Conservation (phyloP, 2,888 invertebrate genomes). For the Apantesis nais region DNA sequence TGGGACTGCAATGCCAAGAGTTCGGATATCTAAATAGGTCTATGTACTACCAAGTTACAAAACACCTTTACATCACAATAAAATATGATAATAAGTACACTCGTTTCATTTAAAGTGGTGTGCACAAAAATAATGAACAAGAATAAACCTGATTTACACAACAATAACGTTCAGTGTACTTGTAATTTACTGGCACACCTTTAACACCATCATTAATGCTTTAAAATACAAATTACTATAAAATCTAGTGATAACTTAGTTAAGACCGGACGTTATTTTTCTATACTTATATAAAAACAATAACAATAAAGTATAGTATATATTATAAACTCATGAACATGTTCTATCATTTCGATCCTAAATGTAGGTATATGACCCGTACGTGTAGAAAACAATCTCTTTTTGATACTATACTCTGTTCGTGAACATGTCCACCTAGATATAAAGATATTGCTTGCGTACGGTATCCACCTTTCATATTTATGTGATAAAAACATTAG, state of each 20-base stretch:
- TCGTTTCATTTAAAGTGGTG: background rate
- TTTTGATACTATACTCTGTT: conserved; percentile 39
- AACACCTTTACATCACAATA: background rate
- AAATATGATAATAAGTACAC: background rate
- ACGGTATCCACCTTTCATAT: conserved; percentile 47
- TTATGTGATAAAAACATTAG: conserved; percentile 53
- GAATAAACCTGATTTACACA: background rate
- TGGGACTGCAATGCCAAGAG: no score
- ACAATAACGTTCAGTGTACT: background rate
- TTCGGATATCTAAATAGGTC: background rate
- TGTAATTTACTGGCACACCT: no score
- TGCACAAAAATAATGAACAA: background rate
- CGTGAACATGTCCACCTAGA: conserved; percentile 41
- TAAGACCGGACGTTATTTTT: no score
- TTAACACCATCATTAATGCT: no score
- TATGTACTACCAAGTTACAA: background rate
- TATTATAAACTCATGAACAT: conserved; percentile 39
- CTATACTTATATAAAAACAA: no score
- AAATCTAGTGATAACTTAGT: no score
- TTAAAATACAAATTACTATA: no score
- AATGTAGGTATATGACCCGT: conserved; percentile 26
- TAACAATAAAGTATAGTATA: conserved; percentile 15
- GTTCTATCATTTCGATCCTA: conserved; percentile 27
- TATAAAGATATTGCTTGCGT: conserved; percentile 47
- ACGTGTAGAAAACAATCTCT: conserved; percentile 40